A percentile compares a stretch with the other conserved stretches of the same genome.
These are phyloP conservation scores for Mormyrus iriodes DNA, from an alignment of 2,113 vertebrate genomes.

Conservation along the genomic window DNA sequence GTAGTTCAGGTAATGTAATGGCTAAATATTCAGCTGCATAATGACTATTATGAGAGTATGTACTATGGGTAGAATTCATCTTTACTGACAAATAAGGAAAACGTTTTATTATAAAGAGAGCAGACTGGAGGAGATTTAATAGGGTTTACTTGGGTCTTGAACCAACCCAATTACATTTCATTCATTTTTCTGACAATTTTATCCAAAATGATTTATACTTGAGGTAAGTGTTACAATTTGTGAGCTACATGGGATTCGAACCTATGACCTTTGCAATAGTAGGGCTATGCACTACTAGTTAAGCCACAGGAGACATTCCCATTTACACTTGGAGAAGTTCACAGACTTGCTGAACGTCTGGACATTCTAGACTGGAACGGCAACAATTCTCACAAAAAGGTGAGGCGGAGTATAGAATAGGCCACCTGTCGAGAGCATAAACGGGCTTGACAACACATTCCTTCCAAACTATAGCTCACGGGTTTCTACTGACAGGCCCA, in stretches of 20 bases:
- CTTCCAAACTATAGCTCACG: neutral
- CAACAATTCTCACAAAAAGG: neutral
- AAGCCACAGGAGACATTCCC: neutral
- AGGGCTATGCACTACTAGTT: neutral
- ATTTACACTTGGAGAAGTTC: neutral
- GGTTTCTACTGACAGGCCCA: neutral
- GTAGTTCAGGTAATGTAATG: neutral
- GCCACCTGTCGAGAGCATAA: neutral
- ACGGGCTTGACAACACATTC: neutral
- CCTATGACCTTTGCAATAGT: neutral
- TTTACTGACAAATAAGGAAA: neutral
- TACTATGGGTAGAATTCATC: neutral
- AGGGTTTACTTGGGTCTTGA: neutral
- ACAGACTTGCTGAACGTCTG: neutral
- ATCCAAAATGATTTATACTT: neutral
- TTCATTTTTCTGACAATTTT: neutral
- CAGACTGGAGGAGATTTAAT: neutral
- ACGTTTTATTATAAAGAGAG: neutral
- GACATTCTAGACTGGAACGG: neutral
- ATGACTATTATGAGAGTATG: neutral
- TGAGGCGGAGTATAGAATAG: neutral
- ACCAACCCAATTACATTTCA: neutral
- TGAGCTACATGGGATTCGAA: neutral
- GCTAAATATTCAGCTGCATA: neutral
- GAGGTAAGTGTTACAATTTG: neutral